Base-by-base conservation (phyloP, 2,888 invertebrate species). In the Phortica magna region DNA sequence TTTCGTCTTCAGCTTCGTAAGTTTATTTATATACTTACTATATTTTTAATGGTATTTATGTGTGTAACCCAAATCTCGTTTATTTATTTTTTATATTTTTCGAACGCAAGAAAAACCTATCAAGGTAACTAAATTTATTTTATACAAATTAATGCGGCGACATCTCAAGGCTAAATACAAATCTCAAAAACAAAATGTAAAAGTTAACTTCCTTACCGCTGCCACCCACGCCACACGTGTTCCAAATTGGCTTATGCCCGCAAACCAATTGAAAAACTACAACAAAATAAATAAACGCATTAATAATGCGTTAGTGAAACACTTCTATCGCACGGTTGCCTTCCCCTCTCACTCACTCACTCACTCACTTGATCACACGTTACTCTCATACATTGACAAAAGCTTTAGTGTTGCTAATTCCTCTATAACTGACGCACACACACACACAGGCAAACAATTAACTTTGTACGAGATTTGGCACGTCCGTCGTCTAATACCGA, bases 91-190 rank as follows among this genome's bases (percentile, higher is more conserved):
- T 65, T 41, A 39, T 41, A 31, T 10, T 10, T 65, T 31, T 65
- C 14, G 17, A 41, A 41, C 39, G 31, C 14, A 17, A n/a, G 10
- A 65, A 65, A 65, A 41, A 67, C 42, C 31, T 5, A 67, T 42
- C 67, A 67, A 67, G 67, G 67, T 19, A 67, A 67, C 67, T 17
- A n/a, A n/a, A 42, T n/a, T 67, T 9, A 59, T 59, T 59, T 59
- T 17, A 17, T 12, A 7, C 17, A 59, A 59, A 59, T 59, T n/a
- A 59, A 17, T 59, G 19, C 48, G 9, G 2, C 9, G 64, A 64
- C 64, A 31, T 22, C 42, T 67, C 67, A 67, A 67, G 67, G 67
- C 17, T 41, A 39, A 10, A 42, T 10, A 67, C 41, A 67, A 67
- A 67, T 42, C 67, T n/a, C 0, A 67, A 14, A 14, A 39, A 5